phyloP scores from a whole-genome alignment of 1,140 invertebrate genomes.

The Drosophila oshimai region DNA sequence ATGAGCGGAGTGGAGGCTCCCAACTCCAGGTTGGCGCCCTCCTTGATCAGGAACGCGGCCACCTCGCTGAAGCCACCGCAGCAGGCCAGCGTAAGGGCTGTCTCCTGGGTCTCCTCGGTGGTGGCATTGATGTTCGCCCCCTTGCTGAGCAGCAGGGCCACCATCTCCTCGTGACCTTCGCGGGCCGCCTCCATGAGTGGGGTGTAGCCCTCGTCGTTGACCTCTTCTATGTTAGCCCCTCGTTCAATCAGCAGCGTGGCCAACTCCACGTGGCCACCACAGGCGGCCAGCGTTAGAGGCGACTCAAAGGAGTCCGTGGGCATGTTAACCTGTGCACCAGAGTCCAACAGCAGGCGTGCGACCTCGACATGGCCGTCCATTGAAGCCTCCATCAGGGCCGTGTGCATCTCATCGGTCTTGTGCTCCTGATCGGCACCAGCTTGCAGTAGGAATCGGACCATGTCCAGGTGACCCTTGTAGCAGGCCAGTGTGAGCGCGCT shows the following conservation, averaged over 20 bases:
- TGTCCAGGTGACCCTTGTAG: conserved; percentile 98
- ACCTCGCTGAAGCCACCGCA: conserved; percentile 99
- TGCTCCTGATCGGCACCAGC: conserved; percentile 98
- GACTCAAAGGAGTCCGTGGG: conserved; percentile 99
- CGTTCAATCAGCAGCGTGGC: conserved; percentile 97
- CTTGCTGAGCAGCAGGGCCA: conserved; percentile 95
- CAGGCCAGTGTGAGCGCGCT: conserved; percentile 97
- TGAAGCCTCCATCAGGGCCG: conserved; percentile 99
- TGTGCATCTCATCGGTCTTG: conserved; percentile 99
- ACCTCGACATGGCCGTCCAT: conserved; percentile 99
- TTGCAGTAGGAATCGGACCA: conserved; percentile 97
- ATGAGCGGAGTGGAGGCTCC: conserved; percentile 98
- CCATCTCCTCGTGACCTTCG: conserved; percentile 99
- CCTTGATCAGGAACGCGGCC: conserved; percentile 97
- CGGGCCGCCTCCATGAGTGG: conserved; percentile 99
- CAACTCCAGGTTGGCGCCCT: conserved; percentile 96
- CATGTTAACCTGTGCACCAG: conserved; percentile 99
- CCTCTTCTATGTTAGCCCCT: conserved; percentile 99
- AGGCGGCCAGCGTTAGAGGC: conserved; percentile 97
- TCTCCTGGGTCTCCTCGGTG: conserved; percentile 99
- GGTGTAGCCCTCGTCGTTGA: conserved; percentile 99
- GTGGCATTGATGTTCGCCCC: conserved; percentile 98
- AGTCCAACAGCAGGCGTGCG: conserved; percentile 94
- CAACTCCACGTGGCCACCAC: conserved; percentile 98
- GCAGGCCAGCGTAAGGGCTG: conserved; percentile 97